phyloP scores from a whole-genome alignment of 2,797 vertebrate species.

The Oryzias dopingdopingensis region DNA sequence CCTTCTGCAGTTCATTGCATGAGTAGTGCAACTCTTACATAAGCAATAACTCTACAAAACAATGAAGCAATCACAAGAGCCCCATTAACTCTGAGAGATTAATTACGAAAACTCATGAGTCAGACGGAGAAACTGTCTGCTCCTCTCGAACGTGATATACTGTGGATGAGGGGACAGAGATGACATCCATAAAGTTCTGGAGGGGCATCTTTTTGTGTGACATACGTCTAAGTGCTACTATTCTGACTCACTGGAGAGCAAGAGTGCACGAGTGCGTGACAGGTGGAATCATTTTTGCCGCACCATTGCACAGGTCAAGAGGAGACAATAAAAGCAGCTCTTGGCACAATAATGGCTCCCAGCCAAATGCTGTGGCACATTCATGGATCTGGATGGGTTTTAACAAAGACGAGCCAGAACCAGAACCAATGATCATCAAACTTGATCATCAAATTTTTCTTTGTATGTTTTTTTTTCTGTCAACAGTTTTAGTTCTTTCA shows the following conservation, averaged over 20 bases:
- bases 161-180: conserved; percentile 1
- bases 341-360: conserved; percentile 15
- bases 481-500: no score
- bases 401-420: conserved; percentile 4
- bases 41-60: conserved; percentile 20
- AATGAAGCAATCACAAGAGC: conserved; percentile 23
- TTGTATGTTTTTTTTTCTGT: no score
- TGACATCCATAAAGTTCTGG: background rate
- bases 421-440: no score
- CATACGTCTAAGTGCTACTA: background rate
- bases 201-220: background rate
- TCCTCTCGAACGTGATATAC: background rate
- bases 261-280: background rate
- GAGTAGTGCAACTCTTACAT: conserved; percentile 26
- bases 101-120: conserved; percentile 28
- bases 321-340: conserved; percentile 35
- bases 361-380: conserved; percentile 17
- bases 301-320: conserved; percentile 8
- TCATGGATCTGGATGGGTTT: conserved; percentile 29
- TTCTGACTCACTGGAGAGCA: conserved; percentile 11
- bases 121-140: background rate
- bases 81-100: conserved; percentile 18
- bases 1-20: conserved; percentile 29
- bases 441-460: no score
- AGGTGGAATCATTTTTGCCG: conserved; percentile 4